Base-by-base conservation (phyloP, 2,797 vertebrate species). In the Capromys pilorides region DNA sequence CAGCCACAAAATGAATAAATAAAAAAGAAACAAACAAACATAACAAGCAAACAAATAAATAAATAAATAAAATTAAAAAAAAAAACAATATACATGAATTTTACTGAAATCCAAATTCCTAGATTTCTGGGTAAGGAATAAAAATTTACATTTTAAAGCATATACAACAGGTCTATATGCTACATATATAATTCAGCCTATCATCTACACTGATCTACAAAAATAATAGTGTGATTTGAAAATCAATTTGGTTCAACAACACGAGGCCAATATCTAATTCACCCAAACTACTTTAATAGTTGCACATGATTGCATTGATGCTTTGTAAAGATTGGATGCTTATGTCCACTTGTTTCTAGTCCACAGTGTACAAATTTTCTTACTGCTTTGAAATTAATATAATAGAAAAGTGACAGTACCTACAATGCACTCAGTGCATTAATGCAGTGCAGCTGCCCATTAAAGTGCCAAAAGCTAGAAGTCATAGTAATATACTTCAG, bases 371-470 rank as follows among this genome's bases (percentile, higher is more conserved):
- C 54, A 57, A 57, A 90, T 87, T 84, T 89, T 89, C 41, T 45
- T 64, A 91, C 79, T 26, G 41, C 88, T n/a, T 88, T 41, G 62
- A 85, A 94, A 94, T 96, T 95, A 80, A 92, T 59, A 64, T 26
- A 94, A 31, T 69, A 41, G 71, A 36, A 13, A 62, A 90, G 21
- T 22, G n/a, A 36, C 41, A 81, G 31, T 84, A 94, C 86, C 78
- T 86, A 75, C 26, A 82, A 61, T 82, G 64, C 45, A 71, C 39
- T 93, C 77, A 66, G 14, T 45, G 45, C 45, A 45, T 45, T 45
- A 45, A 45, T 45, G 8, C 45, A 78, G 81, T n/a, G 22, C 41
- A 88, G 41, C 22, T 64, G 24, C 71, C 81, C 28, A 59, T 51
- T 88, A 77, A 88, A 86, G 64, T 9, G 36, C 64, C 36, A 41